Percentiles rank a stretch among this genome's conserved stretches.
phyloP scores from a whole-genome alignment of 2,113 vertebrate species.

The Eurystomus gularis region DNA sequence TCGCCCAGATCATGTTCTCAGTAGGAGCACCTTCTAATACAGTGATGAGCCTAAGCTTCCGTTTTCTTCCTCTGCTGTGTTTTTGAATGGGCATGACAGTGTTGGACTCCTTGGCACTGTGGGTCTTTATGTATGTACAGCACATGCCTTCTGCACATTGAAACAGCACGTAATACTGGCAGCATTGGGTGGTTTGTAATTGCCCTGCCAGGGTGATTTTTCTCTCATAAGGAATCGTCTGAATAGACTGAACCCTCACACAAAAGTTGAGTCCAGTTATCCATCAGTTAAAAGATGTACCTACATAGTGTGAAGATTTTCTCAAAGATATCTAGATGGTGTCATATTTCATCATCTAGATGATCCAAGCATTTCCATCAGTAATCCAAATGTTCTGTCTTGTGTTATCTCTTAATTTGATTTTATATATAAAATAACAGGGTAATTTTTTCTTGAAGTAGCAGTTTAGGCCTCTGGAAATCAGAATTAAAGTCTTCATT shows the following conservation, averaged over 20 bases:
- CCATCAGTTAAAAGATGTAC: background rate
- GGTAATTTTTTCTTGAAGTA: background rate
- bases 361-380: background rate
- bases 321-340: background rate
- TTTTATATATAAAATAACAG: background rate
- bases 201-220: background rate
- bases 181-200: background rate
- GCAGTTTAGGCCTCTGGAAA: background rate
- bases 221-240: background rate
- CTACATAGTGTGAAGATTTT: background rate
- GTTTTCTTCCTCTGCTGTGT: background rate
- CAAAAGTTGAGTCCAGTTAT: background rate
- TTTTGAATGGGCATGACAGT: background rate
- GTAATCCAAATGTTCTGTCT: background rate
- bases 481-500: background rate
- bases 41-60: background rate
- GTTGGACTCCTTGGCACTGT: background rate
- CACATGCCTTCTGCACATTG: background rate
- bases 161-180: rapidly evolving
- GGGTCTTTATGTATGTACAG: background rate
- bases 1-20: background rate
- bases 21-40: background rate
- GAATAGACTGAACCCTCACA: background rate
- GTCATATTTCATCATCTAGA: background rate
- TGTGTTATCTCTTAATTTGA: background rate